Evolutionary conservation across 2,888 invertebrate genomes (phyloP).

Genomic region (Bruchidius siliquastri): DNA sequence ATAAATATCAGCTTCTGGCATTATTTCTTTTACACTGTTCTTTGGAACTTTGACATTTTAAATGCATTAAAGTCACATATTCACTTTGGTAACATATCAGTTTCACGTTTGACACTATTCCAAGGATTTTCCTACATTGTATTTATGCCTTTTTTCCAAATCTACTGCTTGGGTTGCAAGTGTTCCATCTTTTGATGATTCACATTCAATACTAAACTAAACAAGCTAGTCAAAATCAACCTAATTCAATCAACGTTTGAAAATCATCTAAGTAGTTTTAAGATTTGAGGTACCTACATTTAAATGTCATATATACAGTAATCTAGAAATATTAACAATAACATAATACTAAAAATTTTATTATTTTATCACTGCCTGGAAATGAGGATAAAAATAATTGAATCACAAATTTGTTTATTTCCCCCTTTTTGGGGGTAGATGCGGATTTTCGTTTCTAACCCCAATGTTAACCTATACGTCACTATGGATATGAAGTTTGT

Average conservation of each 20-base stretch:
- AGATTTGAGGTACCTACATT: not conserved
- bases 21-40: too few species aligned
- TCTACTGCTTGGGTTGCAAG: too few species aligned
- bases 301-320: not conserved
- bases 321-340: not conserved
- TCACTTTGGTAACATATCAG: too few species aligned
- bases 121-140: too few species aligned
- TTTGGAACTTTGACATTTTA: too few species aligned
- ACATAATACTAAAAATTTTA: not conserved
- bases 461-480: not conserved
- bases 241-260: not conserved
- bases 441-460: not conserved
- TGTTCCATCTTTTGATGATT: too few species aligned
- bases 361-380: not conserved
- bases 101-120: too few species aligned
- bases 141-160: too few species aligned
- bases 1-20: too few species aligned
- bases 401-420: not conserved
- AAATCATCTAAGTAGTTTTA: not conserved
- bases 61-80: too few species aligned
- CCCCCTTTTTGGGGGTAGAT: not conserved
- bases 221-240: not conserved
- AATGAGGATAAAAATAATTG: not conserved
- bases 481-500: not conserved
- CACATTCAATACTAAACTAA: not conserved